phyloP scores from a whole-genome alignment of 2,113 vertebrate species.

The Gyps fulvus region DNA sequence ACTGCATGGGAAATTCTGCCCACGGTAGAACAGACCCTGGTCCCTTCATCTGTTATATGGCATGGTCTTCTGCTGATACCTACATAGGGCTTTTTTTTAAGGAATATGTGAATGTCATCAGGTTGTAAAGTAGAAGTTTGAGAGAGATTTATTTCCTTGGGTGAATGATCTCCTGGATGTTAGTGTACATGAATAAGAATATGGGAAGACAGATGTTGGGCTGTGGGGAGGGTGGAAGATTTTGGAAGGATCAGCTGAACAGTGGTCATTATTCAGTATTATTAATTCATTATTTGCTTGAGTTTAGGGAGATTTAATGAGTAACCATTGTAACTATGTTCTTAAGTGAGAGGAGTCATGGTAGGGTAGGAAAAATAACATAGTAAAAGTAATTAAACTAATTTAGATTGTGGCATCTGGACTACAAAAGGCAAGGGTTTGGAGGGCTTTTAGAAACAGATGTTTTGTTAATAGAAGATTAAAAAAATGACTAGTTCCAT shows the following conservation, averaged over 20 bases:
- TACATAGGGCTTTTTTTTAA: neutral
- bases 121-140: neutral
- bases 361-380: constrained; percentile 17
- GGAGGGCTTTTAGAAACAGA: constrained; percentile 18
- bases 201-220: neutral
- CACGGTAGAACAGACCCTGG: neutral
- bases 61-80: neutral
- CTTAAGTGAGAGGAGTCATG: neutral
- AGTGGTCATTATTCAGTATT: neutral
- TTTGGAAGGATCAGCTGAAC: neutral
- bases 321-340: neutral
- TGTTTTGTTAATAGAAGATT: constrained; percentile 30
- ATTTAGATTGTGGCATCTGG: neutral
- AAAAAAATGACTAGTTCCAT: neutral
- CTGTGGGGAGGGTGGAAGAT: neutral
- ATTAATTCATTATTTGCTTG: neutral
- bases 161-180: neutral
- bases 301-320: neutral
- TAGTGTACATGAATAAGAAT: neutral
- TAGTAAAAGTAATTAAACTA: constrained; percentile 31
- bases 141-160: neutral
- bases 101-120: rapidly evolving
- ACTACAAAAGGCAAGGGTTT: constrained; percentile 11
- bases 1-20: neutral
- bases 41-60: neutral